Evolutionary conservation across 2,797 vertebrate species (phyloP), one percentile per base, ranked within the genome.

Genomic region (Tokudaia tokunoshimensis): DNA sequence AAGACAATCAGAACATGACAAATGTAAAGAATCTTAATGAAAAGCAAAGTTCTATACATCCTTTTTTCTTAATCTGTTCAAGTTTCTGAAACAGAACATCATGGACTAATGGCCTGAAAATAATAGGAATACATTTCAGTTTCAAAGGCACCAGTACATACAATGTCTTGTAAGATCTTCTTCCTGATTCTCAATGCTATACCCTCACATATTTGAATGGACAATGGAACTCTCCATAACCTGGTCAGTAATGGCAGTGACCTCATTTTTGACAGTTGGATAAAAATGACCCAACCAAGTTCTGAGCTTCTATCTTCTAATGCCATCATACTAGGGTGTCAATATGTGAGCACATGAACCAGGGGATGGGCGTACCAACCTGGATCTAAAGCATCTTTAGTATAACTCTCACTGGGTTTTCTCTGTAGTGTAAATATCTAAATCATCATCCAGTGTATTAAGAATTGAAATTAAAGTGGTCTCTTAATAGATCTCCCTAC

Each of bases 391-490:
- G 7, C 0, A 44, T 1, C 22, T 87, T 72, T 65, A 44, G 47
- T 34, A 1, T 37, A 37, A 14, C 10, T 80, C 15, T 94, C 26
- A 80, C 57, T 91, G 13, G 6, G 34, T 91, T 80, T 81, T 92
- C 59, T 70, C 34, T 96, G n/a, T 44, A 31, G 26, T 37, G 17
- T 41, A 97, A 75, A 92, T 55, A n/a, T 26, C 24, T 95, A 55
- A 88, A 82, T 55, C 6, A 24, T 78, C 47, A 92, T 67, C 24
- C 7, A 34, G 87, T 29, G 29, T 41, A 41, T 19, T n/a, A 86
- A 65, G 44, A 41, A 72, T 2, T 72, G 44, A 92, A 88, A 81
- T 0, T 59, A 29, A 90, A 81, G 80, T 29, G 41, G 10, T 4
- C 7, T 87, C n/a, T 41, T 82, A 37, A 75, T 4, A 24, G 6